These are phyloP conservation scores for Lycopodina hypogea DNA, from an alignment of 37 sponge, comb jelly and placozoan genomes.

Conservation along the genomic window DNA sequence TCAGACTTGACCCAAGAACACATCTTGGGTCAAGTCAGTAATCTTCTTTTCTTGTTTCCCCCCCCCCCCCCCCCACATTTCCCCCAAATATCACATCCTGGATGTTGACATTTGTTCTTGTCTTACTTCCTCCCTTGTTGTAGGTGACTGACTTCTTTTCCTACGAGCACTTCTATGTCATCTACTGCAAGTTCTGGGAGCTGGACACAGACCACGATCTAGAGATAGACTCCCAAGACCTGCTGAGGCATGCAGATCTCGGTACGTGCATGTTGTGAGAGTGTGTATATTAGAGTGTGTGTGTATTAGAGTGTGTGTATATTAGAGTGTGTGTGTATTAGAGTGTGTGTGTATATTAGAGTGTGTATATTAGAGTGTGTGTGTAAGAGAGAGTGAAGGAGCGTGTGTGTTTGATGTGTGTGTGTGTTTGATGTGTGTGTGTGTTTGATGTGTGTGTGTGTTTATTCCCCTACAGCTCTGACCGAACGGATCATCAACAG, in stretches of 20 bases:
- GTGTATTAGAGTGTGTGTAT: neutral
- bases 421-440: neutral
- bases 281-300: neutral
- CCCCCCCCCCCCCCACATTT: too few relatives aligned
- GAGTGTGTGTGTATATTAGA: neutral
- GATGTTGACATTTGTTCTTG: too few relatives aligned
- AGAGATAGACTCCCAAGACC: conserved; percentile 77
- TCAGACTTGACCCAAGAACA: too few relatives aligned
- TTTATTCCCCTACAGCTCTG: conserved; percentile 38
- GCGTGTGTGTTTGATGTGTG: too few relatives aligned
- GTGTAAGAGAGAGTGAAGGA: neutral
- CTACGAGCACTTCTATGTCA: conserved; percentile 99
- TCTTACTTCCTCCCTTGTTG: neutral
- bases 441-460: neutral
- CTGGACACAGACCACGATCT: conserved; percentile 94
- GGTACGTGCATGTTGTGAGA: conserved; percentile 33
- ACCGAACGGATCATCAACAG: conserved; percentile 56
- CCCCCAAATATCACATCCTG: too few relatives aligned
- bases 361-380: neutral
- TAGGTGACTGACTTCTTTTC: conserved; percentile 90
- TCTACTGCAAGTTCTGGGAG: conserved; percentile 99
- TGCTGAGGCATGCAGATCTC: conserved; percentile 78
- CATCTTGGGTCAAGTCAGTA: too few relatives aligned
- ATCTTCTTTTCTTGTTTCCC: too few relatives aligned
- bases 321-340: neutral